Base-by-base conservation (phyloP, 2,797 vertebrate genomes). In the Odontamblyopus lacepedii region DNA sequence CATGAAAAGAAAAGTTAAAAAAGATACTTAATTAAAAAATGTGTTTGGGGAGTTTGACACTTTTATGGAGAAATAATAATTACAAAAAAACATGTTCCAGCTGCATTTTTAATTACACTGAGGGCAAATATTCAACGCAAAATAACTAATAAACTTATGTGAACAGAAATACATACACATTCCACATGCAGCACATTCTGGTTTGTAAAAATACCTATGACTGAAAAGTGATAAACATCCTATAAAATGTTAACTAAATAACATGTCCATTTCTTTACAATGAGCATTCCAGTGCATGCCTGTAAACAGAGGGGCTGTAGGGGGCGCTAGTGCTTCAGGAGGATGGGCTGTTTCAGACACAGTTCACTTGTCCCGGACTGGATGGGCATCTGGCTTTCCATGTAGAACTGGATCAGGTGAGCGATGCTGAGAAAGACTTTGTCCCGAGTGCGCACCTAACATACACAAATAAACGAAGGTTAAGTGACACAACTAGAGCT, bases 321-420 rank as follows among this genome's bases (percentile, higher is more conserved):
- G 63, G 50, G 38, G 55, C 64, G 51, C 80, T 67, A 85, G 75
- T 84, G 85, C 63, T 79, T 87, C 19, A 84, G 90, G 1, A 89
- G 78, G 70, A 98, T 93, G 57, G 96, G 95, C 83, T 96, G 94
- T 75, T 94, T 96, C 91, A 98, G 94, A 84, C 90, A 95, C 79
- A 98, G 92, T 93, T 96, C 95, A 5, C 95, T 96, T 93, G 94
- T 95, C 81, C 95, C 96, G 78, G 95, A 96, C 76, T 96, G 81
- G 69, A 98, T 97, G 69, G 97, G 97, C 84, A 94, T 91, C 84
- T 95, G 95, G 75, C 95, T 96, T 88, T 96, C 94, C 96, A 97
- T 94, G 80, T 98, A 96, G 80, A 96, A 96, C 50, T 93, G 93
- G 87, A 98, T 96, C 83, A 98, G 93, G 83, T 98, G 96, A 67